Conservation (phyloP, 2,797 vertebrate genomes). For the Petrocephalus sullivani region DNA sequence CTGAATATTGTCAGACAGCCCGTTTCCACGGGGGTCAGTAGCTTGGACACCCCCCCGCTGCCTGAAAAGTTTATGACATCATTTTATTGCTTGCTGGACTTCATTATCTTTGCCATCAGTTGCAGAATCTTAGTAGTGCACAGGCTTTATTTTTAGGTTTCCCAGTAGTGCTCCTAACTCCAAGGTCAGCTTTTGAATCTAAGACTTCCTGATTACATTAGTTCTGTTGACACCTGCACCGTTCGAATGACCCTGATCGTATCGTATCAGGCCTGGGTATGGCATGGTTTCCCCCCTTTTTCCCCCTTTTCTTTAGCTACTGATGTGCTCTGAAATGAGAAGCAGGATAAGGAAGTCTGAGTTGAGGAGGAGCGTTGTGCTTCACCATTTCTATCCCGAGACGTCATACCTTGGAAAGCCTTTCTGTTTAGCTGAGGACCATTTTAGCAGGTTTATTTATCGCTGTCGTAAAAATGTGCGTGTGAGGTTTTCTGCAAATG, state of each 20-base stretch:
- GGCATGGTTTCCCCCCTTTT: background rate
- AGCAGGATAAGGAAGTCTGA: background rate
- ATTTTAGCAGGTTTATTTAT: background rate
- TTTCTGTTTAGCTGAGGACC: background rate
- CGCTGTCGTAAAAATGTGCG: background rate
- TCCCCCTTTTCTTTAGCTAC: background rate
- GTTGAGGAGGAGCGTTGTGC: background rate
- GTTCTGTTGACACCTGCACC: background rate
- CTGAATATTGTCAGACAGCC: background rate
- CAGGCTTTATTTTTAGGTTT: background rate
- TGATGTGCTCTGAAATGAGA: background rate
- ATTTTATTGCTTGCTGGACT: background rate
- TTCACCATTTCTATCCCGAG: background rate
- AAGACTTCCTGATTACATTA: background rate
- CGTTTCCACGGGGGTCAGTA: background rate
- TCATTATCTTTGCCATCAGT: background rate
- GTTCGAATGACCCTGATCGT: background rate
- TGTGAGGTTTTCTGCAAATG: background rate
- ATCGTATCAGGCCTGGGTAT: background rate
- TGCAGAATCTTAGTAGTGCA: background rate
- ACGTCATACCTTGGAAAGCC: background rate
- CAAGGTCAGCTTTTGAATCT: background rate
- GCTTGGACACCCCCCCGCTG: background rate
- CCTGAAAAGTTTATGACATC: slow-evolving; percentile 1
- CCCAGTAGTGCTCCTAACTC: background rate